Conservation (phyloP, 1,140 invertebrate genomes). For the Ips typographus region DNA sequence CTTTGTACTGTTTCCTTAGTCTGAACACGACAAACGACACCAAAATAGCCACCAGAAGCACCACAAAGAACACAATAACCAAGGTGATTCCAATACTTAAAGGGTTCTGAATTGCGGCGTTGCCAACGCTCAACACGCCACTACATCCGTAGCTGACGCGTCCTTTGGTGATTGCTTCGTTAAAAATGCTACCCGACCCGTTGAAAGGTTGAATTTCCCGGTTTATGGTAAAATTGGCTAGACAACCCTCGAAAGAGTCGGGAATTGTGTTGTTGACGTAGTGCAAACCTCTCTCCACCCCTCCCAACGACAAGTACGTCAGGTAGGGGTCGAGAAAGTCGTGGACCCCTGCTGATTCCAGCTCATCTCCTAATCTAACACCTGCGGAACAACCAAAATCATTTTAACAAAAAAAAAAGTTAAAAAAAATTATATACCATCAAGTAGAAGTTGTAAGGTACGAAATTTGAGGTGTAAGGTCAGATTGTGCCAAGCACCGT, state of each 20-base stretch:
- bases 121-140: slow-evolving; percentile 62
- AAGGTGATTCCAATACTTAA: slow-evolving; percentile 87
- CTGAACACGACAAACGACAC: slow-evolving; percentile 89
- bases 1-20: slow-evolving; percentile 78
- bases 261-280: slow-evolving; percentile 56
- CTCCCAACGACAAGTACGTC: slow-evolving; percentile 75
- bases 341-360: slow-evolving; percentile 81
- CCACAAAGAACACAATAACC: slow-evolving; percentile 92
- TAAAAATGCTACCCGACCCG: slow-evolving; percentile 79
- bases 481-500: slow-evolving; percentile 86
- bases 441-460: slow-evolving; percentile 69
- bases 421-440: slow-evolving; percentile 52
- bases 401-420: neutral
- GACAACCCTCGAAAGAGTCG: slow-evolving; percentile 79
- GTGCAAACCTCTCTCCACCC: slow-evolving; percentile 60
- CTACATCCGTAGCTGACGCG: slow-evolving; percentile 69
- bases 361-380: slow-evolving; percentile 73
- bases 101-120: slow-evolving; percentile 77
- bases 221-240: slow-evolving; percentile 87
- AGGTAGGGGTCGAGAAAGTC: slow-evolving; percentile 91
- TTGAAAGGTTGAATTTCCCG: slow-evolving; percentile 87
- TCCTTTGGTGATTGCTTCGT: slow-evolving; percentile 66
- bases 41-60: slow-evolving; percentile 82
- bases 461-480: slow-evolving; percentile 70
- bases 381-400: slow-evolving; percentile 2